phyloP scores from a whole-genome alignment of 2,797 vertebrate species.

The Esox lucius region DNA sequence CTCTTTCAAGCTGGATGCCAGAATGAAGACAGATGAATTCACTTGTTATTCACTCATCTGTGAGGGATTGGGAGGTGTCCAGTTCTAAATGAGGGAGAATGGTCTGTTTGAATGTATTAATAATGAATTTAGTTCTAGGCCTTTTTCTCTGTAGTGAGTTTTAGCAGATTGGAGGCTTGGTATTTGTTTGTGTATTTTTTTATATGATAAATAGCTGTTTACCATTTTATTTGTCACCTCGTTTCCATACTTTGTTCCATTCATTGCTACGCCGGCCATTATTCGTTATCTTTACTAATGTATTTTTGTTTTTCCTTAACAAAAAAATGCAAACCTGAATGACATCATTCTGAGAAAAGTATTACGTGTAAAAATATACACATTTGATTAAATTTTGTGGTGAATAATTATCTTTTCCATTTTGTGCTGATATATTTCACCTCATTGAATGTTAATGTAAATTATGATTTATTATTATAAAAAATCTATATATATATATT shows the following conservation, averaged over 20 bases:
- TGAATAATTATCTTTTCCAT: neutral
- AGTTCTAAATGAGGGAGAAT: conserved; percentile 23
- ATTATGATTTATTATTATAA: neutral
- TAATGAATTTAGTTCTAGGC: conserved; percentile 47
- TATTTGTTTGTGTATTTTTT: conserved; percentile 42
- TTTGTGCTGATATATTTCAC: neutral
- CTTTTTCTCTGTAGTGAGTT: conserved; percentile 46
- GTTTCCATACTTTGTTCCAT: conserved; percentile 35
- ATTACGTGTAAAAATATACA: neutral
- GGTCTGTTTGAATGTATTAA: conserved; percentile 40
- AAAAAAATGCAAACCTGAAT: conserved; percentile 53
- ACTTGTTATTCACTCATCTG: neutral
- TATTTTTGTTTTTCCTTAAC: conserved; percentile 52
- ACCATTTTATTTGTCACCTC: conserved; percentile 55
- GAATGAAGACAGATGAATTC: conserved; percentile 11
- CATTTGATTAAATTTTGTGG: neutral
- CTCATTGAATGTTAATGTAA: neutral
- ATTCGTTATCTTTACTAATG: conserved; percentile 53
- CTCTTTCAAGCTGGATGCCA: conserved; percentile 6
- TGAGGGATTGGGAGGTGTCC: conserved; percentile 13
- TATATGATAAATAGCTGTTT: conserved; percentile 57
- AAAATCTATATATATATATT: neutral
- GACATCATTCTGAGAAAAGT: neutral
- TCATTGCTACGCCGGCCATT: conserved; percentile 16
- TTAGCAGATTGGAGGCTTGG: conserved; percentile 47